Conservation (phyloP, 1,140 invertebrate species). For the Drosophila erecta region DNA sequence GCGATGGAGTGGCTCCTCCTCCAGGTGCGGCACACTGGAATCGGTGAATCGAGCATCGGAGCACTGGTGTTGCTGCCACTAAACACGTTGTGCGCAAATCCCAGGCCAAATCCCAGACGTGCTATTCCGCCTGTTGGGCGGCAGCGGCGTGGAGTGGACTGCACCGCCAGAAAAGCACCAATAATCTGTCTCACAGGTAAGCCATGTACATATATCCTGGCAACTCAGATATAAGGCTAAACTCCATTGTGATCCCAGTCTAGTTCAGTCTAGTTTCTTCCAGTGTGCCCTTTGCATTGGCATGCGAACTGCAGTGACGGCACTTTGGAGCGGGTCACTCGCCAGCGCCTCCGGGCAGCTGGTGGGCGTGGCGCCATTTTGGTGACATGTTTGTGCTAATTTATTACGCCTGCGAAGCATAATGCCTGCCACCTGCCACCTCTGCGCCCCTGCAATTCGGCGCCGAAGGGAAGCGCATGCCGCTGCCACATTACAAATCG, state of each 20-base stretch:
- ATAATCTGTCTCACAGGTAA: neutral
- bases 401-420: constrained; percentile 78
- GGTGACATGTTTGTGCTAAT: constrained; percentile 81
- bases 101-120: constrained; percentile 69
- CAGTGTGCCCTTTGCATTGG: constrained; percentile 52
- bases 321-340: constrained; percentile 62
- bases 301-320: constrained; percentile 75
- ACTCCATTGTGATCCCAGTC: too few relatives aligned
- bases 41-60: neutral
- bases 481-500: constrained; percentile 39
- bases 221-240: too few relatives aligned
- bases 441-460: neutral
- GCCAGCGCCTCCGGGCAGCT: constrained; percentile 41
- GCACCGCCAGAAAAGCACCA: neutral
- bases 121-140: constrained; percentile 41
- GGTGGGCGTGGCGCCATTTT: constrained; percentile 75
- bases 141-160: constrained; percentile 42
- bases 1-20: constrained; percentile 2
- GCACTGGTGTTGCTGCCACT: constrained; percentile 54
- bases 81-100: constrained; percentile 81
- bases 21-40: constrained; percentile 6
- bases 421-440: constrained; percentile 45
- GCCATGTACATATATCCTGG: neutral
- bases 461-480: constrained; percentile 2
- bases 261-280: too few relatives aligned